Conservation (phyloP, 2,113 vertebrate genomes). For the Macrotus californicus region DNA sequence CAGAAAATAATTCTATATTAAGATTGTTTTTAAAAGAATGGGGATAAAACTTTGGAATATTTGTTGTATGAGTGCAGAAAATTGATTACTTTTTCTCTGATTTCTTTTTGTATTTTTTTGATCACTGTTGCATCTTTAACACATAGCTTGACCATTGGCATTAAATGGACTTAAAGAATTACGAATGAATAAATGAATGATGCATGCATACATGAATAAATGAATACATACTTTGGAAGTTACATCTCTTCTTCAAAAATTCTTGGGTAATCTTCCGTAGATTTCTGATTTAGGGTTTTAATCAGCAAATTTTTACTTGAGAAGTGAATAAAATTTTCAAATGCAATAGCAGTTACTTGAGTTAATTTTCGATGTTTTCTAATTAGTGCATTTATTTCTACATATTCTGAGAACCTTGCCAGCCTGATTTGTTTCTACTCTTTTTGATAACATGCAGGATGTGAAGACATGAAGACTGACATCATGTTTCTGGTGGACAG, state of each 20-base stretch:
- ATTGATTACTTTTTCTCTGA: background rate
- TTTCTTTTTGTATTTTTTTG: background rate
- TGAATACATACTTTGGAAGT: background rate
- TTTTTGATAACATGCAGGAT: slow-evolving; percentile 57
- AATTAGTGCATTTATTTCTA: background rate
- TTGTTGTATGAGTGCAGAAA: background rate
- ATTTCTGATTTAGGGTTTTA: background rate
- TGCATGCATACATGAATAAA: background rate
- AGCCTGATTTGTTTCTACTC: background rate
- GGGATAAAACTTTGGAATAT: background rate
- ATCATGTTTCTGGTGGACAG: slow-evolving; percentile 76
- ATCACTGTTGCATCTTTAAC: background rate
- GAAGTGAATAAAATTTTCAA: background rate
- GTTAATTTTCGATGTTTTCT: slow-evolving; percentile 1
- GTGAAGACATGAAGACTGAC: slow-evolving; percentile 69
- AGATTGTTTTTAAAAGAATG: background rate
- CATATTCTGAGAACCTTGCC: background rate
- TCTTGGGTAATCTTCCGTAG: background rate
- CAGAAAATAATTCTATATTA: background rate
- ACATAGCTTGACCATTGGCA: background rate
- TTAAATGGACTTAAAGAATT: background rate
- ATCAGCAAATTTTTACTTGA: background rate
- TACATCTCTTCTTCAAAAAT: slow-evolving; percentile 3
- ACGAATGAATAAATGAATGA: background rate
- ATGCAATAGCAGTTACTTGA: background rate